Percentiles rank a stretch among this genome's conserved stretches.
phyloP scores from a whole-genome alignment of 2,797 vertebrate species.

The Falco cherrug region DNA sequence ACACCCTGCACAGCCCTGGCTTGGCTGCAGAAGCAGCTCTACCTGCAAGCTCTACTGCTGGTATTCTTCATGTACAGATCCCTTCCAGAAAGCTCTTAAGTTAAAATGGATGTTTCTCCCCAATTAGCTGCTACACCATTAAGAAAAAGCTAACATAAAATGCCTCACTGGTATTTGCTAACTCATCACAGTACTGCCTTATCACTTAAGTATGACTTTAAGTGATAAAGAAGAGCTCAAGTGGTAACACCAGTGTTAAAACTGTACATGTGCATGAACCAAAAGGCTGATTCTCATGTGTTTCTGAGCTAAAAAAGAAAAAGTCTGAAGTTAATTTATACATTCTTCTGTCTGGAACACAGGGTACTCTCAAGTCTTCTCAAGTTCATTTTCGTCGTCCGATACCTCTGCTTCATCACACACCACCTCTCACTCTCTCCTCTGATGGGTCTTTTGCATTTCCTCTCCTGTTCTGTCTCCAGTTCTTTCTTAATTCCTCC shows the following conservation, averaged over 20 bases:
- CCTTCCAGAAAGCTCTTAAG: background rate
- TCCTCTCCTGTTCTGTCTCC: background rate
- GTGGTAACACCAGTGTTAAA: background rate
- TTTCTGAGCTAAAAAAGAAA: background rate
- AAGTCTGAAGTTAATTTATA: background rate
- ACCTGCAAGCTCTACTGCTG: background rate
- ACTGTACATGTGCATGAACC: accelerated
- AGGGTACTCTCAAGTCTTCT: background rate
- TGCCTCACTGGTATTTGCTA: background rate
- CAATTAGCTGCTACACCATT: accelerated
- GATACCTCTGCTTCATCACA: background rate
- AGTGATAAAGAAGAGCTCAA: background rate
- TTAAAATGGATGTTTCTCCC: accelerated
- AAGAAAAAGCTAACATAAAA: accelerated
- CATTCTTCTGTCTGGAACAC: background rate
- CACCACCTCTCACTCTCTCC: background rate
- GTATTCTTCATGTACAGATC: accelerated
- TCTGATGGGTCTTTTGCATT: background rate
- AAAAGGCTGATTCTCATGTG: accelerated
- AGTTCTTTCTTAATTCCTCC: background rate
- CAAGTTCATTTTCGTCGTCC: background rate
- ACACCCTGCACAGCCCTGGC: background rate
- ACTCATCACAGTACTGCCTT: accelerated
- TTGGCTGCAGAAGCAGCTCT: background rate
- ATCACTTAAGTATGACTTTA: background rate